phyloP scores from a whole-genome alignment of 2,888 invertebrate genomes.

The Chirona hameri region DNA sequence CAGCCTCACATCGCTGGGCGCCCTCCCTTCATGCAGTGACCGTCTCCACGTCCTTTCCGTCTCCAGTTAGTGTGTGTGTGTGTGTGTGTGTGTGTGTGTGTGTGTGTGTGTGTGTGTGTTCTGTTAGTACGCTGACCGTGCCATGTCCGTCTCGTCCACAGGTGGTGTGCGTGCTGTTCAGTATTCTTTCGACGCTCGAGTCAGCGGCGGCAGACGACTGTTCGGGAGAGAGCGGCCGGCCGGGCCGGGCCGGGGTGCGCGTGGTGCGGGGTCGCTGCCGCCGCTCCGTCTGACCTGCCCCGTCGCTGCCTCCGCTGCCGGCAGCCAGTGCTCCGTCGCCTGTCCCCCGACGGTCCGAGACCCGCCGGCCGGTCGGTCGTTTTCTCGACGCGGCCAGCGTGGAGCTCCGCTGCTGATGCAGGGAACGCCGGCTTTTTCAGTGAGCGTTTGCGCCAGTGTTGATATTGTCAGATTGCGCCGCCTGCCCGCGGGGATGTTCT shows the following conservation, averaged over 20 bases:
- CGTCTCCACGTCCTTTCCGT: no score
- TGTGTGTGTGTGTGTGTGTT: no score
- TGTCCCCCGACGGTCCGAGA: not conserved
- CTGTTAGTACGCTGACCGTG: not conserved
- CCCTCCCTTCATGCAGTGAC: no score
- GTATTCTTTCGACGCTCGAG: slow-evolving; percentile 73
- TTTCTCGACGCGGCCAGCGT: not conserved
- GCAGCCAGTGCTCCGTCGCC: not conserved
- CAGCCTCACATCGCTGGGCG: no score
- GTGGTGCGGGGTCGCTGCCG: not conserved
- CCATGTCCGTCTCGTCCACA: slow-evolving; percentile 46
- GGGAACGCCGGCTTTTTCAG: not conserved
- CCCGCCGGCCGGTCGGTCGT: not conserved
- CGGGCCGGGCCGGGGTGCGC: not conserved
- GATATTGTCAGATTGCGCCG: no score
- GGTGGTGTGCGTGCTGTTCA: slow-evolving; percentile 77
- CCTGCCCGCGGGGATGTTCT: no score
- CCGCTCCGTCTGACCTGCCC: not conserved
- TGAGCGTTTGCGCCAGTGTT: no score
- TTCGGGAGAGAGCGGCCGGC: not conserved
- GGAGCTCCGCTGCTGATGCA: not conserved
- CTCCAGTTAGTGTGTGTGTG: no score
- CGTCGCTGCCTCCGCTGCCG: not conserved
- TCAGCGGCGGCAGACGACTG: not conserved
- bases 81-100: no score